Base-by-base conservation (phyloP, 2,888 invertebrate genomes). In the Coecobrya sp. region DNA sequence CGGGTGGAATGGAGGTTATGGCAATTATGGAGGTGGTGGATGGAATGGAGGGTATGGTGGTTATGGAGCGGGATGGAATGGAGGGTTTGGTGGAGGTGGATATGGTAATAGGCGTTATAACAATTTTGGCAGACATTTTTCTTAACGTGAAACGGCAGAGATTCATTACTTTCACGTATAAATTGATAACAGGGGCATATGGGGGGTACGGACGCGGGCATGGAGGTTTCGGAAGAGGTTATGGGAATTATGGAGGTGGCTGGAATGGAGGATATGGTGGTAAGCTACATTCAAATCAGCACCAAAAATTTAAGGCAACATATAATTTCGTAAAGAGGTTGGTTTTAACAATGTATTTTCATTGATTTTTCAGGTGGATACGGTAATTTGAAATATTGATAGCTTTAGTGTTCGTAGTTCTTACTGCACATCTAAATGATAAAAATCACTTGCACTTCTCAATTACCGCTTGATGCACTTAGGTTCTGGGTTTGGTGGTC, bases 11-110 rank as follows among this genome's bases (percentile, higher is more conserved):
- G 90, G 88, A 25, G n/a, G n/a, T n/a, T n/a, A n/a, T n/a, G 42
- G 86, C 27, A 36, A 79, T 0, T 93, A 92, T 22, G 93, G 93
- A 19, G 91, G 93, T 36, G 88, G 91, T n/a, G 89, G 88, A 5
- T 55, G 68, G 22, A 36, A 68, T 59, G 88, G 92, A 3, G 92
- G 76, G 11, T 76, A 55, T 79, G 65, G 65, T 42, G 76, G 65
- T 86, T 36, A 42, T 45, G 79, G 70, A 13, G n/a, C 92, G n/a
- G 70, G 70, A 22, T 36, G 55, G 16, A 76, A 59, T 30, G 76
- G 70, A 36, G 68, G 70, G 7, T 49, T 19, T 68, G 68, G 22
- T 1, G 87, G 87, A 25, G 52, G 45, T 68, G 68, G 49, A 70
- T 70, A 36, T 36, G 30, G n/a, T n/a, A n/a, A n/a, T n/a, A n/a